A percentile compares a stretch with the other conserved stretches of the same genome.
Evolutionary conservation across 2,797 vertebrate genomes (phyloP).

Genomic region (Falco peregrinus): DNA sequence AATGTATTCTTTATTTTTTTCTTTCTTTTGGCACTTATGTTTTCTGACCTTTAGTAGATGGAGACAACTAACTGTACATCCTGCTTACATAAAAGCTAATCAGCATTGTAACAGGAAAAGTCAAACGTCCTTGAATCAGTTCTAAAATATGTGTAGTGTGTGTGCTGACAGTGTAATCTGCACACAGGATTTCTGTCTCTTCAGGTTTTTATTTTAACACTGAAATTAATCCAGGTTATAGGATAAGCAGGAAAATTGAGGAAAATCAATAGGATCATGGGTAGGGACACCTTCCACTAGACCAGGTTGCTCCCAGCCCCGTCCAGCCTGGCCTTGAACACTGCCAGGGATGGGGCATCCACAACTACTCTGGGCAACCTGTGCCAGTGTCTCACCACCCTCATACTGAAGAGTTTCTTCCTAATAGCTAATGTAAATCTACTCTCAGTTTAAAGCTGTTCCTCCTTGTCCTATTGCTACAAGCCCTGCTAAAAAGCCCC

Average conservation of each 20-base stretch:
- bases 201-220: neutral
- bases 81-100: slow-evolving; percentile 32
- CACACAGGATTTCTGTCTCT: neutral
- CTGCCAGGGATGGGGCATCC: too few species aligned
- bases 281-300: too few species aligned
- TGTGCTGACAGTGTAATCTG: neutral
- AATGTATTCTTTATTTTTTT: neutral
- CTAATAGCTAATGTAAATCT: too few species aligned
- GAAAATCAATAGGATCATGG: neutral
- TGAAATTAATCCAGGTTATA: neutral
- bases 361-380: too few species aligned
- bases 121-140: neutral
- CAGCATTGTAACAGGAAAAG: neutral
- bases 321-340: too few species aligned
- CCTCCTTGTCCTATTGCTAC: too few species aligned
- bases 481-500: too few species aligned
- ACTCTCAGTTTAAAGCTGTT: too few species aligned
- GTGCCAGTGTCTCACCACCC: too few species aligned
- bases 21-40: neutral
- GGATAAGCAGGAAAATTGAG: neutral
- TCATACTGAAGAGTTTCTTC: too few species aligned
- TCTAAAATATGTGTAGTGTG: neutral
- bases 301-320: too few species aligned
- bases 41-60: slow-evolving; percentile 8
- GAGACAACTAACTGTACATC: neutral